Evolutionary conservation across 2,797 vertebrate genomes (phyloP), one percentile per base, ranked within the genome.

Genomic region (Thunnus albacares): DNA sequence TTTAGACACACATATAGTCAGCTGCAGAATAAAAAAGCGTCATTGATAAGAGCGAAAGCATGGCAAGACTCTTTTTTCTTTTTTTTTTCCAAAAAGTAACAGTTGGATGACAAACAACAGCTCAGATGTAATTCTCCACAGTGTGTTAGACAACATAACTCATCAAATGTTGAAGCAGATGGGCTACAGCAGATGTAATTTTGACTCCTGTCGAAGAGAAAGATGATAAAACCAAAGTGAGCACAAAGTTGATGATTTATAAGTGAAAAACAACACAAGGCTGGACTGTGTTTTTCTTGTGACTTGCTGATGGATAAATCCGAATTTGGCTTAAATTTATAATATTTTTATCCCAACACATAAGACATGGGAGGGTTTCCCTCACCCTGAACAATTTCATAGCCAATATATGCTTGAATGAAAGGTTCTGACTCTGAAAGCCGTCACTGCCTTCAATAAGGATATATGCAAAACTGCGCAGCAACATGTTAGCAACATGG

Each of bases 121-220:
- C 79, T 83, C 72, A 53, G 51, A 65, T 60, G 28, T 41, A 60
- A 70, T 65, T 73, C 56, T 77, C 59, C 38, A 52, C 18, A 56
- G 52, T 55, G 55, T 69, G 26, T 72, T 14, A 28, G n/a, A 65
- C 62, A 60, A 47, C 58, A 62, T 5, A 33, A 33, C 14, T 26
- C 22, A 6, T 67, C 57, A 60, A 58, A 61, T 24, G 64, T 70
- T 61, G 68, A 26, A 76, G 71, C 72, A 75, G 83, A 85, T 75
- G 81, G 72, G 62, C 53, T 61, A 26, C 33, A 58, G 76, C 75
- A 35, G 62, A 64, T 45, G 33, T 60, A 71, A 61, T 72, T n/a
- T 53, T 49, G 14, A 66, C 56, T 52, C 52, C 30, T 66, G 41
- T 57, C 52, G 17, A 68, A 52, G n/a, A 43, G 20, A 26, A 57